These are phyloP conservation scores for Hiodon alosoides DNA, from an alignment of 2,113 vertebrate species.

Conservation along the genomic window DNA sequence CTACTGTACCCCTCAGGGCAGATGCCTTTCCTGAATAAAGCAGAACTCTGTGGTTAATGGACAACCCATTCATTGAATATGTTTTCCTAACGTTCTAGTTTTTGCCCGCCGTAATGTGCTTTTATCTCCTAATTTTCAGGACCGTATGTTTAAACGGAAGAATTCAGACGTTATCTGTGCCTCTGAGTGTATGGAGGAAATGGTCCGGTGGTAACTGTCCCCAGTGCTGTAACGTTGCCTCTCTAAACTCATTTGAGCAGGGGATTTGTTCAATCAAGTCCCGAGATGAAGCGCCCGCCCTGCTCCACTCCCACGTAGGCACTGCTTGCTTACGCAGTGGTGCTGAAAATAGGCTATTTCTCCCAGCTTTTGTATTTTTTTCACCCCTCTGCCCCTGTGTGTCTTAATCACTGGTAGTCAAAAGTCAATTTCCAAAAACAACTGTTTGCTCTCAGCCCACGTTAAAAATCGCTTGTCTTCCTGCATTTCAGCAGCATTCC, in stretches of 20 bases:
- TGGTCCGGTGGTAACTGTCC: not conserved
- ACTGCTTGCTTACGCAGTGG: conserved; percentile 27
- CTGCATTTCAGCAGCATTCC: not conserved
- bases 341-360: conserved; percentile 32
- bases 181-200: not conserved
- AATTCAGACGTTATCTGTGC: too few relatives aligned
- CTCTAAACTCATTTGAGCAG: conserved; percentile 17
- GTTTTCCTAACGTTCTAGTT: not conserved
- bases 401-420: conserved; percentile 44
- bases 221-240: not conserved
- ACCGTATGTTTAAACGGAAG: too few relatives aligned
- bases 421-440: conserved; percentile 33
- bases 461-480: not conserved
- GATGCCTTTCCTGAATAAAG: not conserved
- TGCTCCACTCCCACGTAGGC: conserved; percentile 10
- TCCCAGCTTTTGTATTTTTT: conserved; percentile 26
- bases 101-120: not conserved
- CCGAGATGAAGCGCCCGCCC: conserved; percentile 12
- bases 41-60: not conserved
- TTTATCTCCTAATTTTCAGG: not conserved
- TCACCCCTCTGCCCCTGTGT: conserved; percentile 29
- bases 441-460: conserved; percentile 14
- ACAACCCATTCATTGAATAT: not conserved
- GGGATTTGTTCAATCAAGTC: conserved; percentile 19
- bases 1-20: too few relatives aligned